phyloP scores from a whole-genome alignment of 1,140 invertebrate genomes.

The Heliconius eleuchia region DNA sequence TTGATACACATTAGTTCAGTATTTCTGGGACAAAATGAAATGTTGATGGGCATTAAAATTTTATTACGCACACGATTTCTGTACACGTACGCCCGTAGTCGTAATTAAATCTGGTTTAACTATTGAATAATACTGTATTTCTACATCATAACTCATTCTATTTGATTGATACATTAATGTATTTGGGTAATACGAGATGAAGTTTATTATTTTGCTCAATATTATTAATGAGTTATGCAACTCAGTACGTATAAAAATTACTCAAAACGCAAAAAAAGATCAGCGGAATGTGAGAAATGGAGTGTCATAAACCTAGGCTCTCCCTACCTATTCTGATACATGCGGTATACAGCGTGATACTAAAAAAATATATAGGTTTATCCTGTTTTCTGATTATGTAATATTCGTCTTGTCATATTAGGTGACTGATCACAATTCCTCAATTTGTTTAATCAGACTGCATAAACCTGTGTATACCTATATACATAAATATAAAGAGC shows the following conservation, averaged over 20 bases:
- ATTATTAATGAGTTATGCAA: neutral
- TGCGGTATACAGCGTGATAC: too few species aligned
- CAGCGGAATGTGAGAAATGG: too few species aligned
- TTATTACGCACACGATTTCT: slow-evolving; percentile 37
- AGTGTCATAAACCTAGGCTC: too few species aligned
- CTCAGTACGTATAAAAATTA: too few species aligned
- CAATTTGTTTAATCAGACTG: too few species aligned
- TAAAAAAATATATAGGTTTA: too few species aligned
- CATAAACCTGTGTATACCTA: too few species aligned
- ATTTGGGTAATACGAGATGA: neutral
- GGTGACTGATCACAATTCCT: too few species aligned
- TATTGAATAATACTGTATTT: slow-evolving; percentile 25
- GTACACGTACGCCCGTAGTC: slow-evolving; percentile 6
- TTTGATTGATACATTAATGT: slow-evolving; percentile 8
- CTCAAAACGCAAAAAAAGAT: too few species aligned
- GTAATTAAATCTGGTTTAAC: slow-evolving; percentile 30
- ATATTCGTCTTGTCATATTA: neutral
- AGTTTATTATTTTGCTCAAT: neutral
- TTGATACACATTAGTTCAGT: slow-evolving; percentile 30
- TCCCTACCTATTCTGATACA: too few species aligned
- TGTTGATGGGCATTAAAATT: slow-evolving; percentile 44
- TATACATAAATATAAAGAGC: too few species aligned
- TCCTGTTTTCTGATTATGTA: too few species aligned
- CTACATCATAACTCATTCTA: slow-evolving; percentile 8
- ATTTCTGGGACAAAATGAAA: slow-evolving; percentile 44